Evolutionary conservation across 1,140 invertebrate species (phyloP).

Genomic region (Bombus huntii): DNA sequence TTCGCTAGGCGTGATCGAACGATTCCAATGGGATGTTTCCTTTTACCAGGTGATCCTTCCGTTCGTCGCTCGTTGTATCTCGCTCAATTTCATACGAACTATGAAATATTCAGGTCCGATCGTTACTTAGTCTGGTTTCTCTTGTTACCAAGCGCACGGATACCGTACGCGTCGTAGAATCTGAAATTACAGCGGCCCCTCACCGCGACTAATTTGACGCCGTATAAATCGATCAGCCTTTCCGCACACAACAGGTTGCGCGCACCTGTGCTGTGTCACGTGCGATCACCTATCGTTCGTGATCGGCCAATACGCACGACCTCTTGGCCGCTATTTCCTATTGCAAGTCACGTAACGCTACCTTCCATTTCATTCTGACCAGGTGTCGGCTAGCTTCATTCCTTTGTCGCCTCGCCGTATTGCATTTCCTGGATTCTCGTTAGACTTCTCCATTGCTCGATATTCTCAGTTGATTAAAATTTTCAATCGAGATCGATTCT

Average conservation of each 20-base stretch:
- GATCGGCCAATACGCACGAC: background rate
- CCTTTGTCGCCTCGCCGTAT: too few species aligned
- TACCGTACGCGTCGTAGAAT: background rate
- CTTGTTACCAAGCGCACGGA: background rate
- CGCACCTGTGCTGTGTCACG: background rate
- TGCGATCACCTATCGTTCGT: background rate
- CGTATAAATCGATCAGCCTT: background rate
- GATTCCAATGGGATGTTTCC: too few species aligned
- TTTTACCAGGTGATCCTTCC: background rate
- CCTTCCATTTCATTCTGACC: too few species aligned
- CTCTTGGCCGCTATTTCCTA: background rate
- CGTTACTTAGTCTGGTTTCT: background rate
- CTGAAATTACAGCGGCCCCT: background rate
- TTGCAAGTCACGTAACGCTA: background rate
- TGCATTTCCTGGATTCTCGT: too few species aligned
- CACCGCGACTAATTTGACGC: background rate
- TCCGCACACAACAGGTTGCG: background rate
- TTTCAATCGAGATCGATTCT: background rate
- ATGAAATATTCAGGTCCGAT: background rate
- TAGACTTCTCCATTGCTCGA: too few species aligned
- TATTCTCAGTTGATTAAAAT: too few species aligned
- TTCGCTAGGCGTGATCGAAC: too few species aligned
- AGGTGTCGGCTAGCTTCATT: background rate
- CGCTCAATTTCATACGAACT: fast-evolving
- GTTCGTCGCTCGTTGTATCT: background rate